Evolutionary conservation across 2,797 vertebrate species (phyloP), one percentile per base, ranked within the genome.

Genomic region (Sebastes minor): DNA sequence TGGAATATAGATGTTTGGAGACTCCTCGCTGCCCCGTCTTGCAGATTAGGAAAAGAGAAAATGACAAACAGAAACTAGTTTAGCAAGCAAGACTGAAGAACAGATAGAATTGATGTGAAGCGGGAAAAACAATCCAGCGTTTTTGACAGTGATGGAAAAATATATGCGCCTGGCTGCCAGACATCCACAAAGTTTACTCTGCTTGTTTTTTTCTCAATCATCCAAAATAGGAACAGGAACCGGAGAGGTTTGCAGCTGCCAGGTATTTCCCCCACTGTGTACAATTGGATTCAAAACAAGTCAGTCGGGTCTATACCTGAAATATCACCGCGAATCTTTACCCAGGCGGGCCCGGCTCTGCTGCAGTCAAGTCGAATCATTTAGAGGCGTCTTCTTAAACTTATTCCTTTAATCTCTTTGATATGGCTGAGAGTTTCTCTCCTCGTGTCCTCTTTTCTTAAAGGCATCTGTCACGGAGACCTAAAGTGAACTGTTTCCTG

Each of bases 281-380:
- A 33, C 84, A 90, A 90, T 87, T 91, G 74, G 83, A 93, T 91
- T 88, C 79, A 86, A 91, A 94, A 93, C 89, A 92, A 91, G 80
- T 72, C 89, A 63, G 59, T 64, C 20, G 9, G 74, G 65, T 78
- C 69, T 59, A 60, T 71, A 78, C 82, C 72, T 86, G 85, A 91
- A 87, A 85, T 81, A 88, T 85, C 71, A 78, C 74, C 84, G 64
- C 74, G 46, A 82, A 85, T 87, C 75, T 88, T 79, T 81, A 77
- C 74, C 80, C 82, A n/a, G 82, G 79, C 33, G 20, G 85, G 81
- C 69, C 62, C 81, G 66, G 80, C 82, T 80, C 81, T 81, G 78
- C 78, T 78, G 80, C 25, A 85, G 86, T 77, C 71, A 81, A 72
- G 86, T 83, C 49, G 18, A 83, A 86, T 91, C 62, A 92, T 88